Evolutionary conservation across 2,797 vertebrate genomes (phyloP), one percentile per base, ranked within the genome.

Genomic region (Pangasius sanitwongsei): DNA sequence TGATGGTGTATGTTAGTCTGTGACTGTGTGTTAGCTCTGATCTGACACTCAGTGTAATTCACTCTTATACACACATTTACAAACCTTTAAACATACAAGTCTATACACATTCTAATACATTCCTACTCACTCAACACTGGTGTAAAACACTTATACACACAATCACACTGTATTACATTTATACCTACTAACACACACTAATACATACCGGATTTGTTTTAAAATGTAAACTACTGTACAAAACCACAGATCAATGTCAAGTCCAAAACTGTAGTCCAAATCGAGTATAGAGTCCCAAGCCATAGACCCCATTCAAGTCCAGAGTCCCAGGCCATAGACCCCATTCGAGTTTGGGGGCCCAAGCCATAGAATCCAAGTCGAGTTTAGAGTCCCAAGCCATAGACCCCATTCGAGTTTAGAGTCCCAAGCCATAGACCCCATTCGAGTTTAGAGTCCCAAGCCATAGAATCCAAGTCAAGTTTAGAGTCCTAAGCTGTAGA

Each of bases 111-210:
- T 37, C 18, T 37, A 37, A 72, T 23, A 74, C 16, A 20, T 20
- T 37, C 34, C 20, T 18, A 37, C 31, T 70, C 67, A 34, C 31
- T 70, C 16, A 37, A 20, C 69, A 70, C 34, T 20, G 7, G 69
- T 72, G 34, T 72, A 9, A 92, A 90, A 91, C 86, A 75, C 65
- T 31, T 55, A 7, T 67, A 82, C 81, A 82, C 85, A 82, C 84
- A 31, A 70, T 72, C 84, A 67, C 65, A 80, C 53, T 28, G 20
- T 50, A 41, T 15, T 88, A 67, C 6, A 82, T 34, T 59, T 34
- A 69, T 18, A 70, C 6, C 16, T 20, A 70, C 5, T 70, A 70
- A 8, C 67, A 37, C 31, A 18, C 15, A 18, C 6, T 70, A 70
- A 37, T 37, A 69, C 31, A 34, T 41, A 44, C 3, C 41, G 1